Base-by-base conservation (phyloP, 2,888 invertebrate genomes). In the Tenthredo mesomela region DNA sequence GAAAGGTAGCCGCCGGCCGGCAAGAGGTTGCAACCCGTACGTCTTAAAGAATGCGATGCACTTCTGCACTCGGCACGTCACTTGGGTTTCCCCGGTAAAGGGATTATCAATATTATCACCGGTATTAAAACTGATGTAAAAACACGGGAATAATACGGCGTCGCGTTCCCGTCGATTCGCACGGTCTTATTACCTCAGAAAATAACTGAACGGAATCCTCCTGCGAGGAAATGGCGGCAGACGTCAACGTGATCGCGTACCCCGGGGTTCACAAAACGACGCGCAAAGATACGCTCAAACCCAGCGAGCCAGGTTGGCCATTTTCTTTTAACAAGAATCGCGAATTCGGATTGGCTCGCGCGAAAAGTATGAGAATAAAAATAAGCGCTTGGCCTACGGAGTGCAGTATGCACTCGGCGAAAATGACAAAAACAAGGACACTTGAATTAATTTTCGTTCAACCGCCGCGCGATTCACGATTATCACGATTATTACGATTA, bases 251-350 rank as follows among this genome's bases (percentile, higher is more conserved):
- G 95, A 95, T 95, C 94, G 93, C 95, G 94, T 95, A 94, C 94
- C 95, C 95, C 95, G 96, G 96, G 96, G 96, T 96, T 95, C 95
- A 96, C 96, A 95, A 95, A 95, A 95, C 95, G 96, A 96, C 96
- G 96, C 96, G 96, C 96, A 96, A 95, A 95, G 96, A 95, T 95
- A 95, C 95, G 95, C 92, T 93, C 95, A 95, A 95, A 95, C 94
- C 92, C 92, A 92, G 84, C 84, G 82, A 83, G 85, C 86, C 82
- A 78, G 87, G 90, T 90, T 91, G 89, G 92, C 92, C 92, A 92
- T 92, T 92, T 92, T 92, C 92, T 91, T 90, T 91, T 88, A 87
- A 88, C 88, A 88, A 88, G 88, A 88, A 87, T 90, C 90, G 89
- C 91, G 88, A 90, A 90, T 91, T 88, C 90, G 90, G 90, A 91